Evolutionary conservation across 2,888 invertebrate species (phyloP), one percentile per base, ranked within the genome.

Genomic region (Diarsia dahlii): DNA sequence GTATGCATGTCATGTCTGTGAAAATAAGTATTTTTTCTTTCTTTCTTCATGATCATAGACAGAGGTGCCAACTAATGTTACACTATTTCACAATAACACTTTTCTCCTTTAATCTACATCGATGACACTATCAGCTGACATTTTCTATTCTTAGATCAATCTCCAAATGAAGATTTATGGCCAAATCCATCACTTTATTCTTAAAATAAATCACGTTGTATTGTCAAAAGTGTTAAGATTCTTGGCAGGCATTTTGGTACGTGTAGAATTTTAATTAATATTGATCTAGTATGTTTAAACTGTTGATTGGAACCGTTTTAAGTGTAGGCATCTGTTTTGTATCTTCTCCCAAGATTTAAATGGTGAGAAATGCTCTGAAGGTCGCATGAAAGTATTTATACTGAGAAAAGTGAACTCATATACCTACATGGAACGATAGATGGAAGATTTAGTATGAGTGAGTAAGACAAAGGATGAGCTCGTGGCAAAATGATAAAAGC

Each of bases 241-340:
- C 63, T 80, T 83, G 84, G 81, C 81, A 76, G 58, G 9, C 63
- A 69, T 69, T 45, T 72, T 39, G 39, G 52, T 58, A 73, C 54
- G 45, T 34, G 13, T 20, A 74, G 74, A 70, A 86, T 84, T 84
- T 80, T 72, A 84, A 84, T 85, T 52, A 56, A 52, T 69, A 86
- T 72, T 84, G 64, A 84, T 79, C n/a, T 63, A 20, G 54, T 54
- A 28, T 73, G 39, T 81, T 70, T 62, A 67, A 75, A 64, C 46
- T 63, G 63, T 76, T 70, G 52, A 85, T 74, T 63, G 65, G 48
- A 54, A 54, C 23, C 23, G 23, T 68, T 69, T 13, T 18, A 39
- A 52, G 62, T 39, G 8, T 8, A 39, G 60, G 6, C 78, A 71
- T 81, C 74, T 84, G 81, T 20, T 79, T 71, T 39, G 12, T 63